Evolutionary conservation across 2,888 invertebrate species (phyloP), one percentile per base, ranked within the genome.

Genomic region (Hylaea fasciaria): DNA sequence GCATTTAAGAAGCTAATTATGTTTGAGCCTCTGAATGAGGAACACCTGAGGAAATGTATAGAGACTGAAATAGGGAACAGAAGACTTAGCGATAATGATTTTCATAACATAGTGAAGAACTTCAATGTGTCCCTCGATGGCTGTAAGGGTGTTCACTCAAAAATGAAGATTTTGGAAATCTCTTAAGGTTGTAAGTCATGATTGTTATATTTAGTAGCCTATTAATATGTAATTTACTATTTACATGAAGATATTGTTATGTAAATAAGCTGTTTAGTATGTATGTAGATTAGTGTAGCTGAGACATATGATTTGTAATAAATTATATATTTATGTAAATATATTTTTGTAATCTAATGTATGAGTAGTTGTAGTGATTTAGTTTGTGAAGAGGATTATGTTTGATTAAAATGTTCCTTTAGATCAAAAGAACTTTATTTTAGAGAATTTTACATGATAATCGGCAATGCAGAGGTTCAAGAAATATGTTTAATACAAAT

Each of bases 371-470:
- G n/a, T 37, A 37, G 37, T 40, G 8, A 40, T 1, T 1, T n/a
- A 14, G 14, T 5, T 14, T 43, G n/a, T 44, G 13, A 44, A 16
- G 12, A 44, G 44, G 58, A 49, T 57, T 61, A 46, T 44, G 35
- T 58, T 41, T 58, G 22, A 56, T 51, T 55, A 47, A 60, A 60
- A 56, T 61, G 47, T 39, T 47, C 48, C 10, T 56, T 71, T 86
- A 92, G 93, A 92, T 92, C 92, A 92, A 93, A 93, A 92, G 91
- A 92, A 92, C 91, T 93, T 93, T 92, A 92, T 91, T 92, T 91
- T 89, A 89, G 87, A 91, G 89, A 91, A 88, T 89, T 85, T 91
- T 91, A 91, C 91, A 91, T 89, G 85, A 89, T 87, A 89, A 90
- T 91, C 91, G 91, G 91, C 91, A 91, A 91, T 92, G 91, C 91